These are phyloP conservation scores for Albula goreensis DNA, from an alignment of 2,113 vertebrate genomes.

Conservation along the genomic window DNA sequence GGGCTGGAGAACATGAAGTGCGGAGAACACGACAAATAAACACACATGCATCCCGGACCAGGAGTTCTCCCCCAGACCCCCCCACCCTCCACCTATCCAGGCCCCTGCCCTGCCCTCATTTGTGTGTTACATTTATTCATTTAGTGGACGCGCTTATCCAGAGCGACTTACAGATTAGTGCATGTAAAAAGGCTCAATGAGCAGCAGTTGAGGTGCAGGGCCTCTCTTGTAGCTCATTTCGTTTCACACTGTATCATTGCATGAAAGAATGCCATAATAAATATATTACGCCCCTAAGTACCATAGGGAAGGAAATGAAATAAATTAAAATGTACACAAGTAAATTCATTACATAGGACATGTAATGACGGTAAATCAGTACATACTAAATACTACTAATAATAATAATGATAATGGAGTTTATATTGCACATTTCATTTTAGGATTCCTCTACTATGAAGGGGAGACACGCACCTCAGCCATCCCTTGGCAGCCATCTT, in stretches of 20 bases:
- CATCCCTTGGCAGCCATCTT: too few species aligned
- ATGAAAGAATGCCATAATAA: background rate
- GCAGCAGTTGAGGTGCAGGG: background rate
- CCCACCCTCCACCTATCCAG: background rate
- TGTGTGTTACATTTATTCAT: background rate
- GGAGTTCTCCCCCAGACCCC: background rate
- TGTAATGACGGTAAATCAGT: too few species aligned
- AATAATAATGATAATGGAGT: too few species aligned
- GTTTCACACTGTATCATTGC: background rate
- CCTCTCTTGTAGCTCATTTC: background rate
- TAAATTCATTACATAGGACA: too few species aligned
- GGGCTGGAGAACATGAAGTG: slow-evolving; percentile 58
- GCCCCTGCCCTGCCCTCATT: background rate
- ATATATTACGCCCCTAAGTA: background rate
- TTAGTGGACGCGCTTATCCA: background rate
- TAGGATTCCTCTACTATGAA: too few species aligned
- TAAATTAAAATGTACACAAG: too few species aligned
- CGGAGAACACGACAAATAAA: slow-evolving; percentile 41
- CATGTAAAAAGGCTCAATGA: background rate
- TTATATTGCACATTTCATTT: too few species aligned
- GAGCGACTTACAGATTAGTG: background rate
- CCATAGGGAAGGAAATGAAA: too few species aligned
- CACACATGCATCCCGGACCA: background rate
- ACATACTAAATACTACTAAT: too few species aligned
- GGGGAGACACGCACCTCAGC: too few species aligned